These are phyloP conservation scores for Cryptoleucopteryx plumbea DNA, from an alignment of 2,113 vertebrate genomes.

Conservation along the genomic window DNA sequence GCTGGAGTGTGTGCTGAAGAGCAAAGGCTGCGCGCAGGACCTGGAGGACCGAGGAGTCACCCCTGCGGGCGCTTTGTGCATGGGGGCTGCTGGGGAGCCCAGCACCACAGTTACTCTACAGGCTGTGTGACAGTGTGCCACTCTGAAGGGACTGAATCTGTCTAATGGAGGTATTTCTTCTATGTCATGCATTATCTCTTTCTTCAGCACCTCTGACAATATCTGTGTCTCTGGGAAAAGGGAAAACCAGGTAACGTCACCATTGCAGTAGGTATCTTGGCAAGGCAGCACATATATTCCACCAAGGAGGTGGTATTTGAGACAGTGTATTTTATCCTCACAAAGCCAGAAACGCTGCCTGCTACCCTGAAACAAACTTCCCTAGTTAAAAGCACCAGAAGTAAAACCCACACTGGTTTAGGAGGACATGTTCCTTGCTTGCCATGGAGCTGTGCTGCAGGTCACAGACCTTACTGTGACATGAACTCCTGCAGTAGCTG, in stretches of 20 bases:
- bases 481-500: background rate
- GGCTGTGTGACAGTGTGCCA: rapidly evolving
- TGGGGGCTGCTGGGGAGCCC: background rate
- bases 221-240: background rate
- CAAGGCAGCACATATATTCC: background rate
- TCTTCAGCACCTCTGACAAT: background rate
- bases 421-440: background rate
- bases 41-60: background rate
- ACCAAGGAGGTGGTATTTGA: background rate
- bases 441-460: background rate
- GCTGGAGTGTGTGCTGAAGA: background rate
- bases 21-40: background rate
- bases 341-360: background rate
- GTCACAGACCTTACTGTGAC: background rate
- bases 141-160: background rate
- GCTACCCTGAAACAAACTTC: background rate
- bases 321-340: background rate
- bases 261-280: background rate
- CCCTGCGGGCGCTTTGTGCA: rapidly evolving
- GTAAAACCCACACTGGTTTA: background rate
- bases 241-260: background rate
- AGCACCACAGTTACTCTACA: background rate
- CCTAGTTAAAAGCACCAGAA: background rate
- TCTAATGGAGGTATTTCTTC: background rate
- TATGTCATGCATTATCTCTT: background rate